A percentile compares a stretch with the other conserved stretches of the same genome.
Evolutionary conservation across 1,140 invertebrate species (phyloP).

Genomic region (Telenomus remus): DNA sequence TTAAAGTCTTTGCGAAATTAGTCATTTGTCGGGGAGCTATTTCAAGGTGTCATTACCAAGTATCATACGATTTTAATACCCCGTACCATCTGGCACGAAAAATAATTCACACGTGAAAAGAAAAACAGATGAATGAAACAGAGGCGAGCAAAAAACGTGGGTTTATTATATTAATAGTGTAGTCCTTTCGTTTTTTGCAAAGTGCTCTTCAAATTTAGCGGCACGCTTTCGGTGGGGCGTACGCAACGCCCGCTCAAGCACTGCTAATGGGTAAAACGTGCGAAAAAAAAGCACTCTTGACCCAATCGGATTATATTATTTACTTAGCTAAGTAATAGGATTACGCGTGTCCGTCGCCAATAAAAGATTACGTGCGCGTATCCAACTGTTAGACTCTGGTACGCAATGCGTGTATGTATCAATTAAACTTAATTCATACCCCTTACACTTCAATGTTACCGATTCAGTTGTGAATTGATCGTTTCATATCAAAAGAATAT

Average conservation of each 20-base stretch:
- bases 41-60: no score
- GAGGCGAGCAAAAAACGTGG: slow-evolving; percentile 35
- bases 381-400: slow-evolving; percentile 23
- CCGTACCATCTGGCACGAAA: slow-evolving; percentile 13
- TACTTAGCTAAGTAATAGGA: slow-evolving; percentile 57
- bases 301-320: slow-evolving; percentile 59
- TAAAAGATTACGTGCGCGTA: slow-evolving; percentile 20
- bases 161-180: slow-evolving; percentile 31
- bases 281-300: slow-evolving; percentile 62
- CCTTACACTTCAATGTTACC: neutral
- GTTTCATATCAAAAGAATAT: neutral
- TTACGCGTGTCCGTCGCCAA: slow-evolving; percentile 43
- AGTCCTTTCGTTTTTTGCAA: slow-evolving; percentile 17
- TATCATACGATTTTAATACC: no score
- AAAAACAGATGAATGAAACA: slow-evolving; percentile 12
- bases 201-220: slow-evolving; percentile 41
- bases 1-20: no score
- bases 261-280: slow-evolving; percentile 59
- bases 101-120: slow-evolving; percentile 33
- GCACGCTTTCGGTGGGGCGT: slow-evolving; percentile 25
- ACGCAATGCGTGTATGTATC: slow-evolving; percentile 37
- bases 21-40: no score
- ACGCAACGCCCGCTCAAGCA: slow-evolving; percentile 14
- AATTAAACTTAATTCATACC: slow-evolving; percentile 21
- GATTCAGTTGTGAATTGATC: slow-evolving; percentile 1